phyloP scores from a whole-genome alignment of 2,113 vertebrate genomes.

The Hemiscyllium ocellatum region DNA sequence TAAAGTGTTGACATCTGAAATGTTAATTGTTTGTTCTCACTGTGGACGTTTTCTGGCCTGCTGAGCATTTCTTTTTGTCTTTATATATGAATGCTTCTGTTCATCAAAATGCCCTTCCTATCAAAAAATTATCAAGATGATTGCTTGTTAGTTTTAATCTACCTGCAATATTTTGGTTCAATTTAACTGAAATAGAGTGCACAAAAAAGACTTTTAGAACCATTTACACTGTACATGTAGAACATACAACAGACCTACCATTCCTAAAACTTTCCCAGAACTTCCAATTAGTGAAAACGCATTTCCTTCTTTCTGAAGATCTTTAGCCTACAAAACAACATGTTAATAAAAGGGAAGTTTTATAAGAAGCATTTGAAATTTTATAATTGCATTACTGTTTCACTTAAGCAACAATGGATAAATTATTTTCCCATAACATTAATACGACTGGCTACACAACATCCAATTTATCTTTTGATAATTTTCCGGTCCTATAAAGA shows the following conservation, averaged over 20 bases:
- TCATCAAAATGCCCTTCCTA: not conserved
- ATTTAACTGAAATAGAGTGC: not conserved
- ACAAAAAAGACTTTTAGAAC: not conserved
- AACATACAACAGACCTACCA: constrained; percentile 57
- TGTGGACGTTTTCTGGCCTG: not conserved
- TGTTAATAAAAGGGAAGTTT: not conserved
- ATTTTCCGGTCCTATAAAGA: not conserved
- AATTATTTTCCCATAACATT: not conserved
- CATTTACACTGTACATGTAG: not conserved
- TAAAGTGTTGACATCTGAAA: not conserved
- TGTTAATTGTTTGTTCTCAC: not conserved
- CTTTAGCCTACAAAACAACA: constrained; percentile 56
- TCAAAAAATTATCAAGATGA: not conserved
- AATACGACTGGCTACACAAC: too few species aligned
- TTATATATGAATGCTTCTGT: not conserved
- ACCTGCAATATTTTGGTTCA: not conserved
- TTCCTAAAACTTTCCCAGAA: constrained; percentile 71
- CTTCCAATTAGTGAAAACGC: constrained; percentile 63
- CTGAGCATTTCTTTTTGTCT: not conserved
- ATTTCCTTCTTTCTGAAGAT: constrained; percentile 69
- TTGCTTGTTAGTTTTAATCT: not conserved
- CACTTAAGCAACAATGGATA: not conserved
- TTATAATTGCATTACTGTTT: not conserved
- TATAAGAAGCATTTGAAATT: not conserved
- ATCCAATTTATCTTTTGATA: too few species aligned